Evolutionary conservation across 2,797 vertebrate genomes (phyloP), one percentile per base, ranked within the genome.

Genomic region (Sebastes paucispinis): DNA sequence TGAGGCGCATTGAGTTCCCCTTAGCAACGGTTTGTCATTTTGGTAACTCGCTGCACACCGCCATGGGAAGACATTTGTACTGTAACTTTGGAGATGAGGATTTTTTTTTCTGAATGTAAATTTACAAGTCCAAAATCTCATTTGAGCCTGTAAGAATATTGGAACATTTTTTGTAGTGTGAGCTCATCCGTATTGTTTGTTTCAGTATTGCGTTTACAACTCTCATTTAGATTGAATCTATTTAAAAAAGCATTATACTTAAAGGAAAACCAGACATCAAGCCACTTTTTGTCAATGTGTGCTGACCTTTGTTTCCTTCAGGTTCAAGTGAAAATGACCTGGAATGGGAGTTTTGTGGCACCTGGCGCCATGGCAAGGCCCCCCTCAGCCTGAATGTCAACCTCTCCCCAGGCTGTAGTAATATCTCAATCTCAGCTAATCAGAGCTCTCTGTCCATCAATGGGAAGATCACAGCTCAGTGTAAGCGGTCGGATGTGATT

Each of bases 261-360:
- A 16, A 22, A 43, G 31, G 20, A 25, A 68, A 18, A 54, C 29
- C 50, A 64, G 3, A 64, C 13, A 20, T 6, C 5, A 52, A 68
- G 13, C 47, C 8, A 14, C 20, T 11, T 58, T 12, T 27, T 16
- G 8, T 62, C 32, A 25, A 1, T 13, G 8, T 24, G 3, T 32
- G 12, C 3, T 2, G 32, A 5, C 3, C 20, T 62, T 27, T 86
- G 9, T 82, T 20, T 75, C 31, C 9, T 25, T 31, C 78, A 95
- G 94, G 78, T 57, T 89, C 79, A 3, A 22, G 81, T 64, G 29
- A 93, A 32, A 89, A 80, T 11, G 92, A 95, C 82, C 32, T 29
- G 39, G 73, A 92, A 75, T 81, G 90, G 64, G 22, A 14, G 18
- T 94, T 96, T 69, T 93, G 95, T n/a, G 94, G 96, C 57, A 89